A percentile compares a stretch with the other conserved stretches of the same genome.
Evolutionary conservation across 2,888 invertebrate genomes (phyloP).

Genomic region (Morinoia aosen): DNA sequence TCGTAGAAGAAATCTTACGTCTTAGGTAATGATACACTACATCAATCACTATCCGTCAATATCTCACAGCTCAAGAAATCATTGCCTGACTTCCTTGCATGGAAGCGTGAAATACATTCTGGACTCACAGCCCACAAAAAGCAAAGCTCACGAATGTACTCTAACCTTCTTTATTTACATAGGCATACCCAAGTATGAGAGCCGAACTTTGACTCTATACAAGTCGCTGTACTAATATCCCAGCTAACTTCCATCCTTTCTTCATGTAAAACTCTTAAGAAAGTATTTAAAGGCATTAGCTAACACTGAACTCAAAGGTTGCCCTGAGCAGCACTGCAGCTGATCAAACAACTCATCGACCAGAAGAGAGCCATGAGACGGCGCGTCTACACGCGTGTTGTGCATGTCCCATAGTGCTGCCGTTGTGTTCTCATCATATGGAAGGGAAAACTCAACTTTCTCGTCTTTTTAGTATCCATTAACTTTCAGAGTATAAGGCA

Average conservation of each 20-base stretch:
- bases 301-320: neutral
- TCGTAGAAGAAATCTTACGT: no score
- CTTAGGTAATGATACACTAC: neutral
- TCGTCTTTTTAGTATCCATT: neutral
- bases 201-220: neutral
- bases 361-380: neutral
- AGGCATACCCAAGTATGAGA: neutral
- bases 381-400: neutral
- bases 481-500: neutral
- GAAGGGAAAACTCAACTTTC: neutral
- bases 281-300: neutral
- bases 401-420: neutral
- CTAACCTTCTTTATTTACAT: neutral
- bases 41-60: neutral
- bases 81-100: neutral
- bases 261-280: neutral
- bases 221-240: neutral
- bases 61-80: neutral
- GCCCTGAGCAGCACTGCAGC: neutral
- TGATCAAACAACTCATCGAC: neutral
- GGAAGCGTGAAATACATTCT: neutral
- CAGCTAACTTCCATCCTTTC: neutral
- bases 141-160: neutral
- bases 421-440: neutral
- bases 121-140: neutral